Percentiles rank a stretch among this genome's conserved stretches.
Conservation (phyloP, 2,113 vertebrate species). For the Genyomyrus donnyi region DNA sequence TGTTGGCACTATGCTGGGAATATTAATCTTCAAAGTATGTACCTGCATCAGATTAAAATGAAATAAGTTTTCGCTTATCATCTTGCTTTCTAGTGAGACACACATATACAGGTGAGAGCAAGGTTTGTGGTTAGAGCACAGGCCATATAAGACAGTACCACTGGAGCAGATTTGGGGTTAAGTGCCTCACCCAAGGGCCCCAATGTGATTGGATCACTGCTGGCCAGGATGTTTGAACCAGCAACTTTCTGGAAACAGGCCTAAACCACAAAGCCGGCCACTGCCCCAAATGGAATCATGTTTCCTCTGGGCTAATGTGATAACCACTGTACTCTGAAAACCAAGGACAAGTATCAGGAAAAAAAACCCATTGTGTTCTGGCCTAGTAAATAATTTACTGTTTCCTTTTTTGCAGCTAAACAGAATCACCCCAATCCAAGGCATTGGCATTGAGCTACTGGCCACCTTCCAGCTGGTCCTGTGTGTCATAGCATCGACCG, state of each 20-base stretch:
- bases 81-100: background rate
- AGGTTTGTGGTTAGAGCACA: background rate
- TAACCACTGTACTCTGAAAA: background rate
- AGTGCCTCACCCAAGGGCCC: background rate
- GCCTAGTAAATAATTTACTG: background rate
- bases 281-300: background rate
- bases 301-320: background rate
- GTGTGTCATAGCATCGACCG: conserved; percentile 72
- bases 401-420: conserved; percentile 17
- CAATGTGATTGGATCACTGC: background rate
- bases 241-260: background rate
- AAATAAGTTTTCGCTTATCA: background rate
- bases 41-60: background rate
- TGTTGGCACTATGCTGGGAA: background rate
- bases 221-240: background rate
- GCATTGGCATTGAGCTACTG: conserved; percentile 70
- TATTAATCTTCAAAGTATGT: background rate
- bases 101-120: background rate
- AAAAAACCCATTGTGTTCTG: background rate
- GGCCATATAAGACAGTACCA: background rate
- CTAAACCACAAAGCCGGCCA: background rate
- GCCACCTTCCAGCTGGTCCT: conserved; percentile 75
- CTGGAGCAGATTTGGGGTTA: background rate
- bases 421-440: conserved; percentile 58
- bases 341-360: background rate